Conservation (phyloP, 30 jellyfish, hydroid and myxozoan genomes). For the Calvadosia cruxmelitensis region DNA sequence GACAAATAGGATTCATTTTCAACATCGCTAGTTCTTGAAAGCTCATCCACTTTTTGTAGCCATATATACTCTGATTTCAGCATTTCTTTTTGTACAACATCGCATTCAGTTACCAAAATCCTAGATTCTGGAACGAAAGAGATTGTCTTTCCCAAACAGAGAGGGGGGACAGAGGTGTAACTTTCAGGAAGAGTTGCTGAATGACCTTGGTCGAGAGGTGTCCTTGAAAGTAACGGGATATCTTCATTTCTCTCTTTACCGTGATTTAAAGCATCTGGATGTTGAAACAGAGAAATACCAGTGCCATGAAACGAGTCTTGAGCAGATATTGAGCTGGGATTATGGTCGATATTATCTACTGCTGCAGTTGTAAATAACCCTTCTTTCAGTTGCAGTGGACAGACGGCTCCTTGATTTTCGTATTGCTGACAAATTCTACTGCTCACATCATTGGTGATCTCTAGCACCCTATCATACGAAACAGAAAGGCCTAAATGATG, state of each 20-base stretch:
- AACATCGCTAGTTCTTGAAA: neutral
- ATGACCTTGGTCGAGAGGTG: neutral
- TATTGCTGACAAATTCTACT: conserved; percentile 5
- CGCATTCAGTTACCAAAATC: neutral
- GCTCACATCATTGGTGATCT: conserved; percentile 7
- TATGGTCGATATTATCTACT: conserved; percentile 30
- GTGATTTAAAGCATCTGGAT: conserved; percentile 17
- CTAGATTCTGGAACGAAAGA: neutral
- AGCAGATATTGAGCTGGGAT: conserved; percentile 16
- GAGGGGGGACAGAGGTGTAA: neutral
- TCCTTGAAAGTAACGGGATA: neutral
- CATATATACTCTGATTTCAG: neutral
- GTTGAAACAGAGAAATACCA: conserved; percentile 35
- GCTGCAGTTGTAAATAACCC: conserved; percentile 26
- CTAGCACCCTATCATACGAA: conserved; percentile 22
- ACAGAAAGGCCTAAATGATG: conserved; percentile 23
- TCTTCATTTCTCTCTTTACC: conserved; percentile 2
- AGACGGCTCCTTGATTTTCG: conserved; percentile 14
- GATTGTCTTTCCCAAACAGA: neutral
- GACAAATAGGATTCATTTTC: neutral
- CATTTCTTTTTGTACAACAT: neutral
- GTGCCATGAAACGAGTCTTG: conserved; percentile 40
- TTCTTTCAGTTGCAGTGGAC: conserved; percentile 14
- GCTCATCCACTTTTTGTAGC: neutral
- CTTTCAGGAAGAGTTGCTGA: neutral